These are phyloP conservation scores for Pecten maximus DNA, from an alignment of 2,888 invertebrate species.

Conservation along the genomic window DNA sequence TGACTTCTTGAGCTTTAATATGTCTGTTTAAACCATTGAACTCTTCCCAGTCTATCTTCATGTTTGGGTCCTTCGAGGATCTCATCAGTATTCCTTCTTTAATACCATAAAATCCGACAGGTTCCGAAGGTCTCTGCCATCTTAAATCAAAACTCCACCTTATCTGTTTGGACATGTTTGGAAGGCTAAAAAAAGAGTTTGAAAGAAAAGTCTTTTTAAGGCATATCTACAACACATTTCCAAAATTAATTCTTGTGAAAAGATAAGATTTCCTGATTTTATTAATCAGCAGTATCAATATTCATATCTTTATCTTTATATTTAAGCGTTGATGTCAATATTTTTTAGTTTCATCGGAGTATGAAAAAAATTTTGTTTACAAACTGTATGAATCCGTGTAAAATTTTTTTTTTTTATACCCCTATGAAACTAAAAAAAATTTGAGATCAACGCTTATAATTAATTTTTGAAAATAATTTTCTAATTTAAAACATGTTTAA, in stretches of 20 bases:
- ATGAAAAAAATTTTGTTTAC: no score
- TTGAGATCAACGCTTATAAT: no score
- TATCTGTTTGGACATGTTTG: slow-evolving; percentile 71
- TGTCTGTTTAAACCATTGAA: slow-evolving; percentile 64
- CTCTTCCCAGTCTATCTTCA: slow-evolving; percentile 72
- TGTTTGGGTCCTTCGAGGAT: slow-evolving; percentile 67
- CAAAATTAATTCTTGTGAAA: neutral
- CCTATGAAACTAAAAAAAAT: no score
- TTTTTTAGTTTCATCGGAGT: no score
- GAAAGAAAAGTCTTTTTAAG: neutral
- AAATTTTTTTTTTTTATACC: no score
- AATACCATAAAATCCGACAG: slow-evolving; percentile 74
- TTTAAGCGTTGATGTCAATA: no score
- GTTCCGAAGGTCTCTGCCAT: slow-evolving; percentile 70
- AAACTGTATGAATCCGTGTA: no score
- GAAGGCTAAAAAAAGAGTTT: slow-evolving; percentile 59
- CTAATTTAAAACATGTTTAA: no score
- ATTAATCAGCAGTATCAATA: no score
- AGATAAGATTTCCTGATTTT: neutral
- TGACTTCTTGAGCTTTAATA: slow-evolving; percentile 36
- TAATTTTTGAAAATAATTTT: no score
- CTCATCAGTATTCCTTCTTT: slow-evolving; percentile 72
- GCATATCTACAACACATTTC: neutral
- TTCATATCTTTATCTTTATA: no score
- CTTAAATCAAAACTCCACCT: slow-evolving; percentile 78